These are phyloP conservation scores for Loriculus beryllinus DNA, from an alignment of 2,797 vertebrate genomes.

Conservation along the genomic window DNA sequence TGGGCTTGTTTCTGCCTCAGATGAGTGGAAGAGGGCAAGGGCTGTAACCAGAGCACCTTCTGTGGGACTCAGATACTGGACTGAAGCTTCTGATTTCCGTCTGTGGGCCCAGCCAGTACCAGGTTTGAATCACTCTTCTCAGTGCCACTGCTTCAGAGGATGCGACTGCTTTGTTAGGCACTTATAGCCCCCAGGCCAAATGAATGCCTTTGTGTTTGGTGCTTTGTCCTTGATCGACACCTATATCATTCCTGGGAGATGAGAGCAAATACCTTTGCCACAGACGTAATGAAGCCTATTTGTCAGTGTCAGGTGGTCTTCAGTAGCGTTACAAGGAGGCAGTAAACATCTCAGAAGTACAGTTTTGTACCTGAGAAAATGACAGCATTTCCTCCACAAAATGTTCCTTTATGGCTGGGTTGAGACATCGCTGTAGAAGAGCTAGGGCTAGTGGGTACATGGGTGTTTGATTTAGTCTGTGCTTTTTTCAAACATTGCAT, in stretches of 20 bases:
- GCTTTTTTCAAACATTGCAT: conserved; percentile 71
- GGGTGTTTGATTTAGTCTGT: conserved; percentile 70
- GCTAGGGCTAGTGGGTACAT: conserved; percentile 51
- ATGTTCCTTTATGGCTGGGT: conserved; percentile 63
- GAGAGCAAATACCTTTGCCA: conserved; percentile 69
- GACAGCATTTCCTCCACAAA: conserved; percentile 53
- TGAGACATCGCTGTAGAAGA: conserved; percentile 57
- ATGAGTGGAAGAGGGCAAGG: background rate
- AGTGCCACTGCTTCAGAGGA: background rate
- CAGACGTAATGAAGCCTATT: conserved; percentile 65
- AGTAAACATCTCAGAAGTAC: conserved; percentile 62
- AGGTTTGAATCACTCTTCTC: background rate
- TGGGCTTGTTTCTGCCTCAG: background rate
- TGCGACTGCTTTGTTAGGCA: background rate
- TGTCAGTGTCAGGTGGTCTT: conserved; percentile 69
- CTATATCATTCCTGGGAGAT: conserved; percentile 70
- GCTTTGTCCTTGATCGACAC: conserved; percentile 45
- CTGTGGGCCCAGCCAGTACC: fast-evolving
- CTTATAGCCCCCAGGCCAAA: background rate
- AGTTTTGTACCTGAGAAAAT: conserved; percentile 67
- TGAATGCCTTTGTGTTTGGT: background rate
- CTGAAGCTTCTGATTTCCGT: background rate
- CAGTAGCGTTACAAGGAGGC: conserved; percentile 43
- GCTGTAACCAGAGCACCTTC: background rate
- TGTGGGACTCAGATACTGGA: background rate